Base-by-base conservation (phyloP, 2,888 invertebrate genomes). In the Rhyacophila evoluta region DNA sequence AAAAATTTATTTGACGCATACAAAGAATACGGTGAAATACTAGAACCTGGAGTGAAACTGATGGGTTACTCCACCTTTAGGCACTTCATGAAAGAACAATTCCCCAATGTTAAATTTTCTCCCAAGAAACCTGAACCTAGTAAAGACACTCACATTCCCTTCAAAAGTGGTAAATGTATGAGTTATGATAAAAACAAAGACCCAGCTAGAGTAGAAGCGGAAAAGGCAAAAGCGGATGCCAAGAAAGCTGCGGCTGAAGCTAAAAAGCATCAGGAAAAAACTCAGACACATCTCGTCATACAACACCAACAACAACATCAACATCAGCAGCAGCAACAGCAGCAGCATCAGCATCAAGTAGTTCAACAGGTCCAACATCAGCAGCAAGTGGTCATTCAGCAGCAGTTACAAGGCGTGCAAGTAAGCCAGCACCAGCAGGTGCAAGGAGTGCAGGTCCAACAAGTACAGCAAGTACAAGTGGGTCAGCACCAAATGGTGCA, bases 61-160 rank as follows among this genome's bases (percentile, higher is more conserved):
- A 94, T 95, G 94, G 94, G 95, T 0, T 95, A 94, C 84, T 94
- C 94, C 1, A 94, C 94, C 8, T 95, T 95, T 87, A 89, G 94
- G 81, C 93, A 94, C 83, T 95, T 95, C 84, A 93, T 95, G 93
- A 94, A 94, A 85, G 94, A 94, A 83, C 95, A 95, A 85, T 95
- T 95, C 86, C 94, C 95, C 0, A 93, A 94, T 84, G 93, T 94
- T 2, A 94, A 93, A 84, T 94, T 94, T 84, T 93, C 93, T 81
- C 91, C 92, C 0, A 92, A 92, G 84, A 90, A 89, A 83, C 88
- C 89, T 81, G 88, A 89, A 76, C 83, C 89, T 75, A 87, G 88
- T 2, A 89, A 89, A 83, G 89, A 89, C 25, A 10, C 33, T n/a
- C 37, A 77, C 27, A 87, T 89, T 76, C 89, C 89, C 2, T 89